phyloP scores from a whole-genome alignment of 2,113 vertebrate genomes.

The Forbesichthys agassizii region DNA sequence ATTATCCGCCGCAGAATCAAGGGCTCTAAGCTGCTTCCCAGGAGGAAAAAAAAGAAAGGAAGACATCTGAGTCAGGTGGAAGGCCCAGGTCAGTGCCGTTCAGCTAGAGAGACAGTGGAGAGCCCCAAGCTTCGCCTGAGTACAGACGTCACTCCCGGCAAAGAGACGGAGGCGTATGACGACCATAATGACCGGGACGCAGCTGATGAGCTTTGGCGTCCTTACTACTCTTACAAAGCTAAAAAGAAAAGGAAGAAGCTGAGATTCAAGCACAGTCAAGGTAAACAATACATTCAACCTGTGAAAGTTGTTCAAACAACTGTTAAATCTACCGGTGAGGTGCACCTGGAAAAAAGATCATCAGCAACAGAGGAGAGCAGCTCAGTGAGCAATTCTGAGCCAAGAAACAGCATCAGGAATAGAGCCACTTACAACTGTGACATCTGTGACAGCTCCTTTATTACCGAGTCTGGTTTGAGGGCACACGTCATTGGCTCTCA shows the following conservation, averaged over 20 bases:
- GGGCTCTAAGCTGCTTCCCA: conserved; percentile 91
- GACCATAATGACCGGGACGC: conserved; percentile 90
- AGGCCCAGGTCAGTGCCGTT: conserved; percentile 27
- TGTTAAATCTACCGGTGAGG: conserved; percentile 48
- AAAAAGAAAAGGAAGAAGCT: conserved; percentile 93
- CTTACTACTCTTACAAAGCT: conserved; percentile 96
- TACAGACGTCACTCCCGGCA: conserved; percentile 66
- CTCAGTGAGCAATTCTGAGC: conserved; percentile 61
- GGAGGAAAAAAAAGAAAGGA: conserved; percentile 80
- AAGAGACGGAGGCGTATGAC: conserved; percentile 81
- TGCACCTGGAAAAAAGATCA: conserved; percentile 41
- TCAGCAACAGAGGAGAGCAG: conserved; percentile 63
- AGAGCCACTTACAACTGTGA: conserved; percentile 83
- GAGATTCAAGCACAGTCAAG: conserved; percentile 81
- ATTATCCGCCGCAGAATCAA: conserved; percentile 92
- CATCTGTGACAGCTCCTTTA: conserved; percentile 89
- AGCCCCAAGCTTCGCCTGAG: conserved; percentile 73
- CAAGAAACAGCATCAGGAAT: conserved; percentile 75
- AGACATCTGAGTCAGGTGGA: conserved; percentile 45
- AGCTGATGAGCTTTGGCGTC: conserved; percentile 92
- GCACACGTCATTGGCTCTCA: conserved; percentile 91
- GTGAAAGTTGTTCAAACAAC: conserved; percentile 28
- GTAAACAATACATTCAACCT: conserved; percentile 58
- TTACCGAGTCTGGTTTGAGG: conserved; percentile 87
- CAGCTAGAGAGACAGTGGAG: conserved; percentile 62